Evolutionary conservation across 2,113 vertebrate genomes (phyloP).

Genomic region (Silurus glanis): DNA sequence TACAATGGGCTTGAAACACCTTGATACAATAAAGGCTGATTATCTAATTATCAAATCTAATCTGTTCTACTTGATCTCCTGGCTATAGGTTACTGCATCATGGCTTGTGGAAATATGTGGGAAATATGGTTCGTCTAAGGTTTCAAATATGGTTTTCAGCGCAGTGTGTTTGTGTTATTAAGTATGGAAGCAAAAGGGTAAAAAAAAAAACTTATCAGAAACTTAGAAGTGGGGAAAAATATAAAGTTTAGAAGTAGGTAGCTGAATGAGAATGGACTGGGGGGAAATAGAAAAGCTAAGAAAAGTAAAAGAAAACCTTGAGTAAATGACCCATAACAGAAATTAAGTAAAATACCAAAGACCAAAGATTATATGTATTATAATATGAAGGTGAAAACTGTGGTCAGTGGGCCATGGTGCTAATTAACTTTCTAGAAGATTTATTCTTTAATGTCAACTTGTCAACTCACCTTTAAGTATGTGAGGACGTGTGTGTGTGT

Average conservation of each 20-base stretch:
- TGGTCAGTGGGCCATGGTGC: conserved; percentile 42
- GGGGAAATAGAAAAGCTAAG: not conserved
- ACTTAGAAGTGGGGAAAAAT: too few relatives aligned
- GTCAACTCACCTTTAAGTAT: conserved; percentile 43
- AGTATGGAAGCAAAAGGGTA: too few relatives aligned
- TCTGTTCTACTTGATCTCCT: not conserved
- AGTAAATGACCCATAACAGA: conserved; percentile 9
- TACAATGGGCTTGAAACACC: conserved; percentile 40
- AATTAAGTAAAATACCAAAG: conserved; percentile 37
- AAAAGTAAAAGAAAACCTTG: not conserved
- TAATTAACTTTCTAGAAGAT: conserved; percentile 52
- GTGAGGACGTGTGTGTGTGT: conserved; percentile 6
- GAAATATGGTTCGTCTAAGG: not conserved
- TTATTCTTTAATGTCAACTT: conserved; percentile 48
- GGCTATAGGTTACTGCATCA: not conserved
- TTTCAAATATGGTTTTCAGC: too few relatives aligned
- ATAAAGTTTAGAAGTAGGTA: too few relatives aligned
- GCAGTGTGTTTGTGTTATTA: too few relatives aligned
- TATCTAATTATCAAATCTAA: conserved; percentile 43
- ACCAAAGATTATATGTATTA: conserved; percentile 29
- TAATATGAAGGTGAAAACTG: conserved; percentile 48
- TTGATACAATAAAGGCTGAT: conserved; percentile 27
- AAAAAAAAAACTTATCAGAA: too few relatives aligned
- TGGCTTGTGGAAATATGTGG: not conserved
- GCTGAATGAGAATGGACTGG: too few relatives aligned